Evolutionary conservation across 2,113 vertebrate species (phyloP), one percentile per base, ranked within the genome.

Genomic region (Apodemus speciosus): DNA sequence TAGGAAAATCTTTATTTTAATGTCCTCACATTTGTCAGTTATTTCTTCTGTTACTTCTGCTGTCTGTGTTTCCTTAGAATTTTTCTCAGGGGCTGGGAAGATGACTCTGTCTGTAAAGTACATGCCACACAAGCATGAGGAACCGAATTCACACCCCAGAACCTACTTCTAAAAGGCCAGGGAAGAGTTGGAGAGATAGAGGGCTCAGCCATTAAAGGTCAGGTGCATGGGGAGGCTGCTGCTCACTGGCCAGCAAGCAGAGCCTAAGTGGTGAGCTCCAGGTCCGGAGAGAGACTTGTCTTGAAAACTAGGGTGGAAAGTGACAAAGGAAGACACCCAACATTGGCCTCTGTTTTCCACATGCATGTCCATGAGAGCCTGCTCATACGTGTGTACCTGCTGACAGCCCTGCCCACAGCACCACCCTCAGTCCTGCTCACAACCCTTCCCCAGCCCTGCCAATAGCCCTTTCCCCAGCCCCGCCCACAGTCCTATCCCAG

Each of bases 1-100:
- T n/a, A 93, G 86, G 60, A 89, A 87, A 16, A 25, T 87, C 96
- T 97, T 95, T 73, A 92, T 94, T 95, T 96, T 66, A 89, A 88
- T 51, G 53, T 73, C 84, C 89, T 94, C 56, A 89, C 80, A 62
- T 94, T 89, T 93, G 66, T 89, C 87, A 25, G 21, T 89, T 80
- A 91, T 92, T 95, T 92, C 35, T 71, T 95, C 94, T 92, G n/a
- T 89, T 77, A 60, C 64, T 86, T 85, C 51, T 66, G 73, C 91
- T 83, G 96, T 93, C 77, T 92, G 20, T 89, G 51, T 93, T 88
- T 93, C 72, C 77, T 92, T 79, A 88, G 68, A 90, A 79, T 84
- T 90, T 66, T 92, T 96, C 43, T 38, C 66, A 23, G 81, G 46
- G 62, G 13, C 83, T 2, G 6, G 43, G 20, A 25, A 51, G 32